Conservation (phyloP, 2,797 vertebrate species). For the Amphiprion clarkii region DNA sequence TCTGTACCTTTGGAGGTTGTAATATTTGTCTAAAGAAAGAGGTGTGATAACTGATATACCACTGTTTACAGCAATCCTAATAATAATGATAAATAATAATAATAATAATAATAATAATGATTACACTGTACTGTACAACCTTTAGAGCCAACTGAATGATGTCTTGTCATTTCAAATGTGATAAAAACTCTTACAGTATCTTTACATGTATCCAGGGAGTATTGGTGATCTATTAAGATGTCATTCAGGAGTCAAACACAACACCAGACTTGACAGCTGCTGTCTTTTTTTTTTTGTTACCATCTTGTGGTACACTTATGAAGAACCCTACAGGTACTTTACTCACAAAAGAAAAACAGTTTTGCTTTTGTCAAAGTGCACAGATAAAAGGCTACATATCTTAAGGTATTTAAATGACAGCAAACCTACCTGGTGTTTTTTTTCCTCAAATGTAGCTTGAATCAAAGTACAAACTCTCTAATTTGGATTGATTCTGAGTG, state of each 20-base stretch:
- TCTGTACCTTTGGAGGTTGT: constrained; percentile 50
- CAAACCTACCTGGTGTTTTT: constrained; percentile 23
- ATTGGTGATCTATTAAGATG: constrained; percentile 33
- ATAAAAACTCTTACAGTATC: constrained; percentile 51
- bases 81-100: constrained; percentile 54
- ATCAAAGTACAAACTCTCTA: constrained; percentile 28
- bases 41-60: constrained; percentile 54
- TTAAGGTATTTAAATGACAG: constrained; percentile 32
- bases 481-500: constrained; percentile 22
- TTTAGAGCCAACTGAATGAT: constrained; percentile 71
- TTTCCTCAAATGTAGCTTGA: constrained; percentile 47
- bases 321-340: constrained; percentile 41
- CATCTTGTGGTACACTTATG: constrained; percentile 17
- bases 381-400: constrained; percentile 45
- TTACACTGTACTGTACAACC: constrained; percentile 71
- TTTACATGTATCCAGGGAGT: constrained; percentile 57
- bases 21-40: constrained; percentile 43
- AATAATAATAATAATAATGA: constrained; percentile 50
- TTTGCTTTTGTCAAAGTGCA: constrained; percentile 39
- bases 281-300: constrained; percentile 7
- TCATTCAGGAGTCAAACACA: constrained; percentile 45
- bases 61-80: constrained; percentile 78
- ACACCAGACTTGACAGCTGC: constrained; percentile 16
- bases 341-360: constrained; percentile 15
- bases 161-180: constrained; percentile 78